Percentiles rank a stretch among this genome's conserved stretches.
phyloP scores from a whole-genome alignment of 2,797 vertebrate species.

The Spea hammondii region DNA sequence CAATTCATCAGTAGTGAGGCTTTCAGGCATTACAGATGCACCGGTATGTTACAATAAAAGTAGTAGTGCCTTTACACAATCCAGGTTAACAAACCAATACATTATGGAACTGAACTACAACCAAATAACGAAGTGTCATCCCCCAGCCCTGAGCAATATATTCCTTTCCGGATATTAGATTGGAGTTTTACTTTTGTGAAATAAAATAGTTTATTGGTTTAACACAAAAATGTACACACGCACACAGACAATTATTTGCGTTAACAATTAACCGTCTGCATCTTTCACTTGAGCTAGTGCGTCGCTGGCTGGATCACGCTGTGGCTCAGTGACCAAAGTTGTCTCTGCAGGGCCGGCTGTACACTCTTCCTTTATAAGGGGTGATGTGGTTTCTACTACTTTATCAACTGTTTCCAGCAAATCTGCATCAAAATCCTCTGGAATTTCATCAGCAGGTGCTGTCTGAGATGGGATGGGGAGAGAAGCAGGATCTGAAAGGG shows the following conservation, averaged over 20 bases:
- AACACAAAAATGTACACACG: not conserved
- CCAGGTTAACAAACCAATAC: too few species aligned
- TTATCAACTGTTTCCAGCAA: conserved; percentile 26
- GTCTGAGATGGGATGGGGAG: conserved; percentile 18
- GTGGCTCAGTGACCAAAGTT: not conserved
- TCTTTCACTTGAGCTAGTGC: not conserved
- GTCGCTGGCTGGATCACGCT: not conserved
- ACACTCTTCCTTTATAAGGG: not conserved
- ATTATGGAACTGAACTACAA: too few species aligned
- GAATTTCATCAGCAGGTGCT: conserved; percentile 22
- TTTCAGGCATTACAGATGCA: too few species aligned
- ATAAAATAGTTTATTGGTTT: conserved; percentile 19
- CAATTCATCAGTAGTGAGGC: too few species aligned
- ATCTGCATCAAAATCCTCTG: conserved; percentile 41
- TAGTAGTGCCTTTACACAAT: too few species aligned
- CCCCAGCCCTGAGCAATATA: too few species aligned
- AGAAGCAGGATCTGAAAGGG: not conserved
- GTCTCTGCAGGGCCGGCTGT: not conserved
- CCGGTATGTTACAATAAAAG: too few species aligned
- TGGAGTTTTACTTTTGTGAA: not conserved
- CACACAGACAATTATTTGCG: not conserved
- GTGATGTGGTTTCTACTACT: not conserved
- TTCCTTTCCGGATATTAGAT: too few species aligned
- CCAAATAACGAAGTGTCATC: too few species aligned
- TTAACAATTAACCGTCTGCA: conserved; percentile 5